Conservation (phyloP, 2,797 vertebrate species). For the Atherinosoma microstoma region DNA sequence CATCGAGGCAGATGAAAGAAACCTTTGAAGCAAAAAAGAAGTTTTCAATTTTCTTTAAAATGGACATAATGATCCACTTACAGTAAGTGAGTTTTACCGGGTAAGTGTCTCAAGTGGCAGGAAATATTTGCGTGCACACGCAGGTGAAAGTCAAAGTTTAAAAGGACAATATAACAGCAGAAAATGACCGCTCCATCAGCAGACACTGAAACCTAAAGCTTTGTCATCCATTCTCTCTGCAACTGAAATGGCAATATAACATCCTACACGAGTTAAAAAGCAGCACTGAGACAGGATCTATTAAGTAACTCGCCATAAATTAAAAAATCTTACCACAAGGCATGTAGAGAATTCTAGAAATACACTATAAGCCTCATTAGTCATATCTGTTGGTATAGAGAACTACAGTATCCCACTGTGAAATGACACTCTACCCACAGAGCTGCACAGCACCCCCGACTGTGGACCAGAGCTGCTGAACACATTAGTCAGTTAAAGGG, state of each 20-base stretch:
- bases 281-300: slow-evolving; percentile 30
- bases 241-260: slow-evolving; percentile 29
- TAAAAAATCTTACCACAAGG: slow-evolving; percentile 28
- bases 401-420: slow-evolving; percentile 40
- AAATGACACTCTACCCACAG: slow-evolving; percentile 44
- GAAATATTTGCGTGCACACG: background rate
- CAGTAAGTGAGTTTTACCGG: too few relatives aligned
- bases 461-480: slow-evolving; percentile 62
- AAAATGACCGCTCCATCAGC: background rate
- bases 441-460: slow-evolving; percentile 53
- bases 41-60: background rate
- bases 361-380: slow-evolving; percentile 41
- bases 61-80: background rate
- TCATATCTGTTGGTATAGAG: slow-evolving; percentile 37
- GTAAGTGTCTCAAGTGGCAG: fast-evolving
- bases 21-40: background rate
- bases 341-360: slow-evolving; percentile 35
- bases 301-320: slow-evolving; percentile 13
- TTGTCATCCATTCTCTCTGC: background rate
- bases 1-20: background rate
- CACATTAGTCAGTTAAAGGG: slow-evolving; percentile 66
- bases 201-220: background rate
- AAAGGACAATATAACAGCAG: too few relatives aligned
- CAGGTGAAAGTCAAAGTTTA: background rate
- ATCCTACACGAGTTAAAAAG: slow-evolving; percentile 35